Conservation (phyloP, 2,113 vertebrate species). For the Oxyura jamaicensis region DNA sequence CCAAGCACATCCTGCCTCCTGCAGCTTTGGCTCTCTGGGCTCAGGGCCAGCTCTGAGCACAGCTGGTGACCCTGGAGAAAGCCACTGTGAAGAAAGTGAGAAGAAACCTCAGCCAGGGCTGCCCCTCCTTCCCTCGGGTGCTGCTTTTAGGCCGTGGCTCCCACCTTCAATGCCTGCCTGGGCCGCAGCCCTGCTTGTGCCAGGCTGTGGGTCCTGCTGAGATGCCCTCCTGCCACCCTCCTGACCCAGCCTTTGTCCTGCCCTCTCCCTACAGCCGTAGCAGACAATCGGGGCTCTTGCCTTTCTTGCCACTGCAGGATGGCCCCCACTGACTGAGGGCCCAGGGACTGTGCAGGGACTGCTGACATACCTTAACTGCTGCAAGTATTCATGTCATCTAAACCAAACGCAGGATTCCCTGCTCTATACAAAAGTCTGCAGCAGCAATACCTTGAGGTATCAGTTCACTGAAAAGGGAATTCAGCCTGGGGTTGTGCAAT, state of each 20-base stretch:
- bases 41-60: background rate
- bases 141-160: background rate
- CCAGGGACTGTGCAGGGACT: background rate
- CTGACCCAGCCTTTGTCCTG: background rate
- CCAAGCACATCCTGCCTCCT: fast-evolving
- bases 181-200: background rate
- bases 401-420: background rate
- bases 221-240: background rate
- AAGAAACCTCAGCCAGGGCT: background rate
- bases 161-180: background rate
- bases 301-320: fast-evolving
- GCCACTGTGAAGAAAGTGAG: background rate
- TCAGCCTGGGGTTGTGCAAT: background rate
- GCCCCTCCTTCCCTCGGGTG: background rate
- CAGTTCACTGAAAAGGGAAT: fast-evolving
- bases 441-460: fast-evolving
- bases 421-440: background rate
- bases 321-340: fast-evolving
- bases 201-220: background rate
- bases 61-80: background rate
- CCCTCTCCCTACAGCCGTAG: background rate
- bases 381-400: background rate
- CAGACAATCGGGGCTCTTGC: background rate
- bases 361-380: background rate
- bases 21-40: background rate